Evolutionary conservation across 2,113 vertebrate genomes (phyloP), one percentile per base, ranked within the genome.

Genomic region (Lagenorhynchus albirostris): DNA sequence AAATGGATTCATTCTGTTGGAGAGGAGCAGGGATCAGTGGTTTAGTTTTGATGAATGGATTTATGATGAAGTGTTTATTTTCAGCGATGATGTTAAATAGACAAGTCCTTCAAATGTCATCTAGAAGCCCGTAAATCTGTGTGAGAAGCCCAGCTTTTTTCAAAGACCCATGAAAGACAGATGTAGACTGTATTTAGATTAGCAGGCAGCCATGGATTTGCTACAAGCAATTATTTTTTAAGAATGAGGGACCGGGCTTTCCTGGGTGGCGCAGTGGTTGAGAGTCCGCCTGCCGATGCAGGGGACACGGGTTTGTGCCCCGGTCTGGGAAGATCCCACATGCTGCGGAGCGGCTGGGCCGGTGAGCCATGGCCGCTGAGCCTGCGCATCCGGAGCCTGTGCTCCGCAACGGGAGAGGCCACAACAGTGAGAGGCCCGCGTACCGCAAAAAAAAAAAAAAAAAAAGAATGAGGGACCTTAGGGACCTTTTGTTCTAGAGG

Each of bases 11-110:
- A 5, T 41, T 36, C 1, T 55, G 62, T 26, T 50, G 12, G 20
- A 55, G 50, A 82, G 21, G 83, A 2, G 5, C 0, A 31, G 58
- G 81, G 81, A 14, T 33, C n/a, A 4, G 26, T 81, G 67, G 67
- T 15, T 77, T 41, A 38, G 21, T 62, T 91, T 31, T 77, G 87
- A 58, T 67, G 81, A 83, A 60, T 79, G 71, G 29, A 38, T 87
- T 91, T 77, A 18, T 65, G 91, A 74, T 17, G 58, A 94, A 50
- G 33, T 76, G 50, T 41, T 41, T 58, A 58, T 83, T 93, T 96
- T 53, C 17, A 73, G 41, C 1, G 62, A 26, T 33, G 76, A 79
- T 50, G 33, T 33, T 50, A 58, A 44, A 53, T 38, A 38, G 26
- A 33, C 11, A 38, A 2, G 47, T 65, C 36, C 21, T 26, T 71